These are phyloP conservation scores for Phycodurus eques DNA, from an alignment of 2,113 vertebrate genomes.

Conservation along the genomic window DNA sequence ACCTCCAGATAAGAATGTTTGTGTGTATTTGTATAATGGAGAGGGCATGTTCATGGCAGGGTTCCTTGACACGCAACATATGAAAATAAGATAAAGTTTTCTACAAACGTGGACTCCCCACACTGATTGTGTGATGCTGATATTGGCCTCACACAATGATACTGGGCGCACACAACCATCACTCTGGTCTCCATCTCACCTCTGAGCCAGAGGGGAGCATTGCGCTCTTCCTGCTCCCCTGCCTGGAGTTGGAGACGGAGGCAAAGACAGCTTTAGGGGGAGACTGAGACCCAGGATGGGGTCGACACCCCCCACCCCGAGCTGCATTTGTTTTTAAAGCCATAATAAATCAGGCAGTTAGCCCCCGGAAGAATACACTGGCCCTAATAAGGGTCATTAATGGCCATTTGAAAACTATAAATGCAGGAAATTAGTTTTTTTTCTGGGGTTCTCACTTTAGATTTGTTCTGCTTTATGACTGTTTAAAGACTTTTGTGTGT, in stretches of 20 bases:
- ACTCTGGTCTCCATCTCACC: slow-evolving; percentile 14
- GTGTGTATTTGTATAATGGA: slow-evolving; percentile 35
- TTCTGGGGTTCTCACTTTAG: slow-evolving; percentile 22
- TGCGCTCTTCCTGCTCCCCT: slow-evolving; percentile 11
- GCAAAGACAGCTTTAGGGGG: slow-evolving; percentile 20
- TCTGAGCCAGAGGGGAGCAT: slow-evolving; percentile 12
- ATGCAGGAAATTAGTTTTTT: slow-evolving; percentile 54
- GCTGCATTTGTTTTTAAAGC: slow-evolving; percentile 50
- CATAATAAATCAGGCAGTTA: slow-evolving; percentile 50
- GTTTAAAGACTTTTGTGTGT: not conserved
- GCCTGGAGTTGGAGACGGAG: slow-evolving; percentile 26
- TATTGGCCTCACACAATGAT: too few relatives aligned
- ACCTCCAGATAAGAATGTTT: slow-evolving; percentile 19
- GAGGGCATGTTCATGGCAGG: slow-evolving; percentile 19
- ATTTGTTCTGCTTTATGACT: slow-evolving; percentile 28
- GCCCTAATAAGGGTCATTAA: slow-evolving; percentile 45
- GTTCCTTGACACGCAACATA: not conserved
- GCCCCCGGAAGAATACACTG: slow-evolving; percentile 30
- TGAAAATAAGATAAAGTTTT: slow-evolving; percentile 2
- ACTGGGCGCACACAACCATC: not conserved
- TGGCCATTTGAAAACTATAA: slow-evolving; percentile 49
- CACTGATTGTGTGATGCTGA: not conserved
- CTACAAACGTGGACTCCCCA: not conserved
- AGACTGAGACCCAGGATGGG: slow-evolving; percentile 15
- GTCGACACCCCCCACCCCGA: slow-evolving; percentile 11